Base-by-base conservation (phyloP, 2,797 vertebrate genomes). In the Merluccius polli region DNA sequence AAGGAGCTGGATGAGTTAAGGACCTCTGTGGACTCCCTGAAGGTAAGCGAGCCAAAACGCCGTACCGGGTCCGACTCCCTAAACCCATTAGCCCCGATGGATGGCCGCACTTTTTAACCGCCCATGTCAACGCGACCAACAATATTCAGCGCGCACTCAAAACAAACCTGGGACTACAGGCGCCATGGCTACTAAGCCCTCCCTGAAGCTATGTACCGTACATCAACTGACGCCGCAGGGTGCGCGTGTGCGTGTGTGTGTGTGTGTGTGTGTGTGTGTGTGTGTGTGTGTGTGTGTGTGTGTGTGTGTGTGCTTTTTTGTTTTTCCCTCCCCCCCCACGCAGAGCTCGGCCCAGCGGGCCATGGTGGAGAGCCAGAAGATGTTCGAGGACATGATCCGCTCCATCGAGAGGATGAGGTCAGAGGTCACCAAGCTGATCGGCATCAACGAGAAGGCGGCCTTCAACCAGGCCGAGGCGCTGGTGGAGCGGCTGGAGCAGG, bases 381-480 rank as follows among this genome's bases (percentile, higher is more conserved):
- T 94, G 93, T 95, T 95, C 41, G 93, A 93, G 77, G 94, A 95
- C 77, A 95, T 95, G 94, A 94, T 95, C 72, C 93, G 92, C 81
- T 92, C 93, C 84, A 95, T 95, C 7, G 94, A 95, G 83, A 92
- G 94, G 87, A 94, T 95, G 93, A 93, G 93, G 88, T 91, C 93
- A 27, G 94, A 95, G 89, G 94, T 95, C 52, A 93, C 84, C 82
- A 94, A 94, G 86, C 89, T 95, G 89, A 94, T 95, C 15, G 93
- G 93, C 13, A 95, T 95, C 88, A 95, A 95, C 21, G 94, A 95
- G 88, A 95, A 92, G 76, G 93, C 94, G 0, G 94, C 93, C 3
- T 94, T 94, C 84, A 93, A 87, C 87, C 94, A 95, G 88, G 90
- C 94, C 0, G 89, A 90, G 70, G 93, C 93, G 70, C 82, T 96